phyloP scores from a whole-genome alignment of 1,140 invertebrate genomes.

The Listronotus oregonensis region DNA sequence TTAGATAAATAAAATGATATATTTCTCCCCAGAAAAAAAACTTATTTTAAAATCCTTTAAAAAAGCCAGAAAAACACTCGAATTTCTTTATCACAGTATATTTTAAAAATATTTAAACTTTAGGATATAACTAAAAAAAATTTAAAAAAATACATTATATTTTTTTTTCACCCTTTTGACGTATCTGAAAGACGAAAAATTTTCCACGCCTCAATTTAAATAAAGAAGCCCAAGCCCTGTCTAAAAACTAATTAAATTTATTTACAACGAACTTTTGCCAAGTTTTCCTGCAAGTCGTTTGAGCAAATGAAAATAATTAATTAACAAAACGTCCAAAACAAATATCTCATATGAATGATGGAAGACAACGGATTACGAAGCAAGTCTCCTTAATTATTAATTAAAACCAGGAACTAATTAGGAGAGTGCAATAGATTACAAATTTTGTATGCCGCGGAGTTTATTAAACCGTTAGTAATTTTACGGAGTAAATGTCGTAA shows the following conservation, averaged over 20 bases:
- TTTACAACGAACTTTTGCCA: conserved; percentile 7
- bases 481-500: background rate
- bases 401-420: conserved; percentile 27
- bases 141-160: too few relatives aligned
- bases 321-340: conserved; percentile 28
- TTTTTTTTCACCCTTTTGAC: too few relatives aligned
- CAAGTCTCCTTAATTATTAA: conserved; percentile 27
- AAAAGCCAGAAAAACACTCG: too few relatives aligned
- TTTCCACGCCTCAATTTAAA: too few relatives aligned
- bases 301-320: conserved; percentile 20
- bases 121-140: too few relatives aligned
- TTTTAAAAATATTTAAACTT: too few relatives aligned
- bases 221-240: background rate
- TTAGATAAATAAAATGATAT: too few relatives aligned
- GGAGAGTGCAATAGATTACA: conserved; percentile 19
- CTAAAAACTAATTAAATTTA: conserved; percentile 26
- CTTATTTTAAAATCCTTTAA: too few relatives aligned
- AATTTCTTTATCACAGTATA: too few relatives aligned
- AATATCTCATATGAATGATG: conserved; percentile 30
- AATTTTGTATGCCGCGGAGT: conserved; percentile 10
- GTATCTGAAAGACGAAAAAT: too few relatives aligned
- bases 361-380: conserved; percentile 24
- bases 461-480: conserved; percentile 7
- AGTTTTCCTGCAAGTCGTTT: conserved; percentile 16
- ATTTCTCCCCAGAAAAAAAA: too few relatives aligned